A percentile compares a stretch with the other conserved stretches of the same genome.
Conservation (phyloP, 2,113 vertebrate species). For the Ciconia boyciana region DNA sequence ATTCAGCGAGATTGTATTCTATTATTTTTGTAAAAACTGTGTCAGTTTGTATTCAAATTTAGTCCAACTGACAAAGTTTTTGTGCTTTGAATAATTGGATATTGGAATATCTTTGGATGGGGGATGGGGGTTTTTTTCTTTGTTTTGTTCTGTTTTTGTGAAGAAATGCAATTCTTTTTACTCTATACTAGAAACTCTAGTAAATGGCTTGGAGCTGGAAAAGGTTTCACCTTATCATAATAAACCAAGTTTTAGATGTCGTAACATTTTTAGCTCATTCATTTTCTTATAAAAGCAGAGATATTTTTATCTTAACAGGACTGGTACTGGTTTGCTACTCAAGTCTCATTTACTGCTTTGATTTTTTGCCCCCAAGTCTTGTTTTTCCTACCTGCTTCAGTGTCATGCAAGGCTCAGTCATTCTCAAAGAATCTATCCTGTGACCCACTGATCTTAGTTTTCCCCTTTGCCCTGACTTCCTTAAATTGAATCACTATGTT, state of each 20-base stretch:
- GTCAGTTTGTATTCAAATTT: background rate
- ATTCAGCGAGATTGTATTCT: background rate
- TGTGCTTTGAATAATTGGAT: background rate
- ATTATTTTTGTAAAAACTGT: background rate
- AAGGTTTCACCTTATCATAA: background rate
- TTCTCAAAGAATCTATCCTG: background rate
- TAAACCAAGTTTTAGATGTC: background rate
- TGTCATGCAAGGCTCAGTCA: background rate
- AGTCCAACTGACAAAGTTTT: background rate
- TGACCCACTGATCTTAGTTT: background rate
- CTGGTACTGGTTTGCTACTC: background rate
- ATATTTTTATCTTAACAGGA: background rate
- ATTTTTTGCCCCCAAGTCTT: background rate
- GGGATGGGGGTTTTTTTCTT: accelerated
- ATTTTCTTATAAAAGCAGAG: background rate
- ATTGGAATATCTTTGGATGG: background rate
- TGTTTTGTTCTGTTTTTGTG: background rate
- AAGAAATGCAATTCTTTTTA: background rate
- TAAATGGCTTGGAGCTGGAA: background rate
- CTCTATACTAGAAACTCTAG: background rate
- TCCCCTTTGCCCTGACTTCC: background rate
- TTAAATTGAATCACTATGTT: background rate
- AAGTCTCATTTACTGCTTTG: background rate
- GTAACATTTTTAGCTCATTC: background rate
- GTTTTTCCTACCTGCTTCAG: background rate